Evolutionary conservation across 2,888 invertebrate genomes (phyloP).

Genomic region (Xylophagus ater): DNA sequence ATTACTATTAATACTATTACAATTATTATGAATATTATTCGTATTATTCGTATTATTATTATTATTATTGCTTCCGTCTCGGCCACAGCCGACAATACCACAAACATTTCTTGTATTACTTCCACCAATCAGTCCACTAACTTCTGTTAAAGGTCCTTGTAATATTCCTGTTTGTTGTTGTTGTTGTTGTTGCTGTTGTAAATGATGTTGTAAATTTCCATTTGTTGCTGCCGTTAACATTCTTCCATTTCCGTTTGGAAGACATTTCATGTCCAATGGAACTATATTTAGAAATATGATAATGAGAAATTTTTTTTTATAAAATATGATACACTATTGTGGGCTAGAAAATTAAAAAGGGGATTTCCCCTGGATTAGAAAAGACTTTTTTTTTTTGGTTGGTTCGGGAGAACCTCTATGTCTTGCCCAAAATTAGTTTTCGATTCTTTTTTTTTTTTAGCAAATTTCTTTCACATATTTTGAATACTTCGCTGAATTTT

Average conservation of each 20-base stretch:
- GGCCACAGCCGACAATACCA: constrained; percentile 8
- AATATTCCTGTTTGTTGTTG: constrained; percentile 5
- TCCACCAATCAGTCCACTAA: constrained; percentile 23
- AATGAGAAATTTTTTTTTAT: no score
- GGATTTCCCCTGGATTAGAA: no score
- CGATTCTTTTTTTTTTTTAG: no score
- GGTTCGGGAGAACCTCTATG: no score
- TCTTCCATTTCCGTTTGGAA: constrained; percentile 37
- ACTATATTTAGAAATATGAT: no score
- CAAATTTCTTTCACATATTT: no score
- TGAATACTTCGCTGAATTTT: no score
- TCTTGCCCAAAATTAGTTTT: no score
- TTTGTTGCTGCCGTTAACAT: constrained; percentile 41
- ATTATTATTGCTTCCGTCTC: constrained; percentile 16
- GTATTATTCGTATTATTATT: constrained; percentile 9
- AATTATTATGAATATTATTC: constrained; percentile 11
- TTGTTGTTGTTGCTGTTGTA: constrained; percentile 18
- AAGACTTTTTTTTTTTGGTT: no score
- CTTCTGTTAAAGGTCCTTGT: constrained; percentile 19
- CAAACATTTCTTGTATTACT: constrained; percentile 25
- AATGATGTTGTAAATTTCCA: constrained; percentile 25
- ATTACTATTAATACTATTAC: constrained; percentile 10
- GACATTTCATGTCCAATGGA: constrained; percentile 38
- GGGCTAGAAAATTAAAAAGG: no score
- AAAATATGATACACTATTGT: no score